Conservation (phyloP, 1,140 invertebrate species). For the Neelides sp. region DNA sequence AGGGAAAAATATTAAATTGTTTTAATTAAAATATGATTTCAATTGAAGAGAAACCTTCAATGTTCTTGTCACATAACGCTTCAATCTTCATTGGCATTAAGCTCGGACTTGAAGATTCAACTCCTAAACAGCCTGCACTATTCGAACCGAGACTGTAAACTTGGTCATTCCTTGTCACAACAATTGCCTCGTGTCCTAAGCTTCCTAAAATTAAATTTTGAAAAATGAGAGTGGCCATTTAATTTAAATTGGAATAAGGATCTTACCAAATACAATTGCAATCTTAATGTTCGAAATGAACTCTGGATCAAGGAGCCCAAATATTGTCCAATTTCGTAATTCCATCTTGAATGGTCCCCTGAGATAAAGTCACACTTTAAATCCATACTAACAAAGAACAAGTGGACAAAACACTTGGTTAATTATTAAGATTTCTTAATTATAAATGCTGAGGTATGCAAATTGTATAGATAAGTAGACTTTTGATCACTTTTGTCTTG, state of each 20-base stretch:
- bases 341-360: slow-evolving; percentile 36
- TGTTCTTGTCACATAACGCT: slow-evolving; percentile 44
- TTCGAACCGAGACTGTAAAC: slow-evolving; percentile 51
- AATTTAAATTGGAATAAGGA: not conserved
- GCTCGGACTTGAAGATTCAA: slow-evolving; percentile 44
- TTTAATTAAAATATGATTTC: not conserved
- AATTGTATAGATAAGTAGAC: too few species aligned
- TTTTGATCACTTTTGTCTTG: too few species aligned
- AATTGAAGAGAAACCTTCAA: slow-evolving; percentile 36
- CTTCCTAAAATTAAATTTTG: slow-evolving; percentile 34
- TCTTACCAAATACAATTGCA: slow-evolving; percentile 48
- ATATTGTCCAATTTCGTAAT: slow-evolving; percentile 50
- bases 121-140: slow-evolving; percentile 45
- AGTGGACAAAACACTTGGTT: too few species aligned
- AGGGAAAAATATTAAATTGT: not conserved
- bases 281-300: slow-evolving; percentile 43
- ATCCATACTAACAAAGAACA: too few species aligned
- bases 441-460: too few species aligned
- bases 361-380: too few species aligned
- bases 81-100: slow-evolving; percentile 47
- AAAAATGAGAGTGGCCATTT: not conserved
- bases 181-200: slow-evolving; percentile 50
- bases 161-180: slow-evolving; percentile 48
- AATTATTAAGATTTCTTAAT: too few species aligned
- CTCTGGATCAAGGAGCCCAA: slow-evolving; percentile 44